Conservation (phyloP, 2,797 vertebrate genomes). For the Platalea minor region DNA sequence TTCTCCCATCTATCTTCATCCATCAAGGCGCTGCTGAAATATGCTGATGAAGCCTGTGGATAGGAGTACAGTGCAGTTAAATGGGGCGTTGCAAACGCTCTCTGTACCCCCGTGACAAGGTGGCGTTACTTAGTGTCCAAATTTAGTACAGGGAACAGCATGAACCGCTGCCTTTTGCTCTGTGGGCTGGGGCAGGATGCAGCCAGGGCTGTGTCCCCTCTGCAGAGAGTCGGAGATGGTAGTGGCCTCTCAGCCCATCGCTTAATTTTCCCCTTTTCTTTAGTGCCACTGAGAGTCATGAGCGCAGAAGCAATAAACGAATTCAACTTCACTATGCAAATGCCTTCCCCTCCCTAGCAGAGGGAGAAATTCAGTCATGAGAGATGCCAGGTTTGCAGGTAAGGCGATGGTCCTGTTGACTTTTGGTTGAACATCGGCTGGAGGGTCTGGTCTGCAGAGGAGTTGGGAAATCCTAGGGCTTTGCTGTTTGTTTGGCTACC, state of each 20-base stretch:
- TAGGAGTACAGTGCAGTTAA: slow-evolving; percentile 85
- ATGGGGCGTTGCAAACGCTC: slow-evolving; percentile 88
- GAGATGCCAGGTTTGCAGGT: background rate
- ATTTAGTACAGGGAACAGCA: slow-evolving; percentile 72
- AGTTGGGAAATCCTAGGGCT: slow-evolving; percentile 5
- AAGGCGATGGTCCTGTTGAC: background rate
- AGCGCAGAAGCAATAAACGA: background rate
- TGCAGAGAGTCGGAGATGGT: background rate
- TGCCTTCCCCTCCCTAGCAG: background rate
- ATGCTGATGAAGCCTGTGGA: slow-evolving; percentile 89
- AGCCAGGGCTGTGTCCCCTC: background rate
- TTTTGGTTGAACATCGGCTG: background rate
- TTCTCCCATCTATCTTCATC: slow-evolving; percentile 94
- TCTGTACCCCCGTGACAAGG: slow-evolving; percentile 83
- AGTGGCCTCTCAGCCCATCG: background rate
- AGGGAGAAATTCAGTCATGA: background rate
- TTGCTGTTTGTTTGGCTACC: background rate
- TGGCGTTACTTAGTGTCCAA: slow-evolving; percentile 86
- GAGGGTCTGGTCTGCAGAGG: background rate
- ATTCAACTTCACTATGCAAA: background rate
- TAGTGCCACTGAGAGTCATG: background rate
- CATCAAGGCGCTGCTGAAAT: slow-evolving; percentile 87
- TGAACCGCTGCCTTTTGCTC: background rate
- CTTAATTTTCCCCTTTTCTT: background rate
- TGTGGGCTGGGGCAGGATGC: background rate